Percentiles rank a stretch among this genome's conserved stretches.
These are phyloP conservation scores for Metacarcinus magister DNA, from an alignment of 2,888 invertebrate species.

Conservation along the genomic window DNA sequence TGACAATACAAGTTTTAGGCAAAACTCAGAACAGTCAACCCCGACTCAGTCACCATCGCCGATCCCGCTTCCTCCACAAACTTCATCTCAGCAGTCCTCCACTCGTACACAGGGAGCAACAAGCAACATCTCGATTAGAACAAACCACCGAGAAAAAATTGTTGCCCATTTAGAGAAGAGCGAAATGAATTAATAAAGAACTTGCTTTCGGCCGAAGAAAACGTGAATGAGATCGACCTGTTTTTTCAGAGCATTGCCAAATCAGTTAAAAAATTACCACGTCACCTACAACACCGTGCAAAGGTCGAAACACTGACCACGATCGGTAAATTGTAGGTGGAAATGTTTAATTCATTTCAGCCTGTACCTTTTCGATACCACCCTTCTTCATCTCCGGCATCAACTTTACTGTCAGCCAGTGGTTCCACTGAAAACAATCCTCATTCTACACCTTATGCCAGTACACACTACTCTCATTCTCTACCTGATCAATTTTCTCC, in stretches of 20 bases:
- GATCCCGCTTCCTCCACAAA: conserved; percentile 65
- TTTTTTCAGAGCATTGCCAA: conserved; percentile 73
- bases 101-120: conserved; percentile 69
- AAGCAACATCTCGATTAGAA: conserved; percentile 66
- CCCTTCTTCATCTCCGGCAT: conserved; percentile 20
- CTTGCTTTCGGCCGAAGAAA: conserved; percentile 65
- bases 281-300: conserved; percentile 74
- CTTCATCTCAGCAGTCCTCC: conserved; percentile 71
- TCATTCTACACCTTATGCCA: conserved; percentile 64
- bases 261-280: conserved; percentile 73
- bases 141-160: conserved; percentile 63
- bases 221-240: conserved; percentile 64
- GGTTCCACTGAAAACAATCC: conserved; percentile 71
- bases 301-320: conserved; percentile 70
- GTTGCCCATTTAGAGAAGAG: conserved; percentile 70
- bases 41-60: conserved; percentile 55
- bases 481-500: conserved; percentile 62
- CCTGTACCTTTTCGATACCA: no score
- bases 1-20: conserved; percentile 69
- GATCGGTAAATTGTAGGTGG: conserved; percentile 69
- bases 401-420: conserved; percentile 54
- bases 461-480: conserved; percentile 60
- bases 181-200: conserved; percentile 70
- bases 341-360: conserved; percentile 64
- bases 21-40: conserved; percentile 71